A percentile compares a stretch with the other conserved stretches of the same genome.
phyloP scores from a whole-genome alignment of 2,888 invertebrate genomes.

The Scrobipalpa atriplicella region DNA sequence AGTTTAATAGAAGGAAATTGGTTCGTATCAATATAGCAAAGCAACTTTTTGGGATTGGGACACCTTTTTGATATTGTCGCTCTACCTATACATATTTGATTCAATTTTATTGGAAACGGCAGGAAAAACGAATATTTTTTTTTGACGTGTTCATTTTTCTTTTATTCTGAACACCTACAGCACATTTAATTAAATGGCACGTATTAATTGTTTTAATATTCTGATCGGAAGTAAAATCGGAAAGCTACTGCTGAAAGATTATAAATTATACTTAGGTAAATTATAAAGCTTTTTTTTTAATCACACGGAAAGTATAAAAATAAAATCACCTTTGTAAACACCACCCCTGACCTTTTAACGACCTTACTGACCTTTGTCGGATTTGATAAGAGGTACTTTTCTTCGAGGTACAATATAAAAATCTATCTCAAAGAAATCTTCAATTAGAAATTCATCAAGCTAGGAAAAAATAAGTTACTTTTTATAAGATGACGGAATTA shows the following conservation, averaged over 20 bases:
- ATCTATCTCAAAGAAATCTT: not conserved
- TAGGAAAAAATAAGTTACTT: not conserved
- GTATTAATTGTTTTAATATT: no score
- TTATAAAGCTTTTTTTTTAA: not conserved
- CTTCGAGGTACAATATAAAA: not conserved
- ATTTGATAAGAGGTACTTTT: not conserved
- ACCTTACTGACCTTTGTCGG: not conserved
- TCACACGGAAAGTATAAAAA: slow-evolving; percentile 3
- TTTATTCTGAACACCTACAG: no score
- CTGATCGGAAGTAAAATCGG: no score
- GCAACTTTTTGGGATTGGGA: slow-evolving; percentile 34
- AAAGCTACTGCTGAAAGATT: no score
- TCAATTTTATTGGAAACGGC: no score
- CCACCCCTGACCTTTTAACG: not conserved
- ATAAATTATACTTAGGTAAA: no score
- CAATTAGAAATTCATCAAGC: not conserved
- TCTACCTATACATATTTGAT: not conserved
- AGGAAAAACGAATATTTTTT: no score
- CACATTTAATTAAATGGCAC: no score
- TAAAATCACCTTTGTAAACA: not conserved
- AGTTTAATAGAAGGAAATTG: slow-evolving; percentile 67
- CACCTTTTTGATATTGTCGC: slow-evolving; percentile 15
- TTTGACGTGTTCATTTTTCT: no score
- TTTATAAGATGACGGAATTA: no score
- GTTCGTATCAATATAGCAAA: slow-evolving; percentile 49